Conservation (phyloP, 1,140 invertebrate genomes). For the Dufourea novaeangliae region DNA sequence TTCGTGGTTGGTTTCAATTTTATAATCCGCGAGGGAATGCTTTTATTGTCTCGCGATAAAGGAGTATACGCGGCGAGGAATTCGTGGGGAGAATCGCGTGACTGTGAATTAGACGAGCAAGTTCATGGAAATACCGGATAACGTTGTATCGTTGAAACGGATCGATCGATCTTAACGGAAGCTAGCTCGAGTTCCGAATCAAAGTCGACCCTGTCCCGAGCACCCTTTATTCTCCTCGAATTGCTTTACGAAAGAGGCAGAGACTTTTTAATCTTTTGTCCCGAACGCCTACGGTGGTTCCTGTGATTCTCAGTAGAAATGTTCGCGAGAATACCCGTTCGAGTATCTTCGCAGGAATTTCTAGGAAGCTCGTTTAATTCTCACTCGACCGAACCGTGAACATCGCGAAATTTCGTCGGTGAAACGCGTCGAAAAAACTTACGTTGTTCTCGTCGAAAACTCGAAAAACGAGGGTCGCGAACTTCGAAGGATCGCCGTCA, state of each 20-base stretch:
- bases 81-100: not conserved
- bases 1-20: too few species aligned
- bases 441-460: slow-evolving; percentile 99
- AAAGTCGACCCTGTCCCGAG: not conserved
- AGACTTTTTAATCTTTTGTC: too few species aligned
- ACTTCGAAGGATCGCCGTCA: slow-evolving; percentile 98
- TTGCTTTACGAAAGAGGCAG: too few species aligned
- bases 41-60: too few species aligned
- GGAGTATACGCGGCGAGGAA: not conserved
- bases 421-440: slow-evolving; percentile 81
- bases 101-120: not conserved
- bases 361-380: too few species aligned
- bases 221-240: too few species aligned
- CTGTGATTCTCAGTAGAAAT: not conserved
- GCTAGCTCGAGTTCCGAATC: not conserved
- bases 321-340: not conserved
- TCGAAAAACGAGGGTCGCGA: slow-evolving; percentile 97
- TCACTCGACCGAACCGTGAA: too few species aligned
- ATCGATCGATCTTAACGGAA: not conserved
- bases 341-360: not conserved
- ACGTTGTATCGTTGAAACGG: not conserved
- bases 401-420: not conserved
- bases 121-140: not conserved
- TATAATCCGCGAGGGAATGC: too few species aligned
- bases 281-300: too few species aligned